These are phyloP conservation scores for Agapornis roseicollis DNA, from an alignment of 2,113 vertebrate species.

Conservation along the genomic window DNA sequence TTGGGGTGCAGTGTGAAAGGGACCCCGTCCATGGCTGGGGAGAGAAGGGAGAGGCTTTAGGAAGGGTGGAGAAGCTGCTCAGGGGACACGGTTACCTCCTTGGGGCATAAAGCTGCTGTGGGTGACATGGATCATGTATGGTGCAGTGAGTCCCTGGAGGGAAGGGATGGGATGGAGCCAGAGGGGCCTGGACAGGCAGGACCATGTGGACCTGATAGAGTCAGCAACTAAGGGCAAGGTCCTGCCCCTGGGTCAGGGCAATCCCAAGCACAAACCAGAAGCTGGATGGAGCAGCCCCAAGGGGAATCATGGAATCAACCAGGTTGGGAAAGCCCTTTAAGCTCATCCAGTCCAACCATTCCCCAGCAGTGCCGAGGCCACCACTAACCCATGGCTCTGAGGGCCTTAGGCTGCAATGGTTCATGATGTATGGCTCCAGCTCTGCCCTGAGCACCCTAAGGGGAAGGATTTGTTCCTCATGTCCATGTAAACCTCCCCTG, in stretches of 20 bases:
- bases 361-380: too few species aligned
- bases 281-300: not conserved
- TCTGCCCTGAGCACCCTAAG: not conserved
- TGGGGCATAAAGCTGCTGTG: not conserved
- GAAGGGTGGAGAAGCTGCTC: not conserved
- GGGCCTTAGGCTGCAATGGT: too few species aligned
- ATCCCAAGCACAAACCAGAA: not conserved
- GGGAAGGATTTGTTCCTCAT: not conserved
- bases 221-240: not conserved
- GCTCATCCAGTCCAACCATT: not conserved
- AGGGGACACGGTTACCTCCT: not conserved
- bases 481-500: not conserved
- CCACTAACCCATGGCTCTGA: not conserved
- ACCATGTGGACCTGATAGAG: not conserved
- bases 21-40: slow-evolving; percentile 85
- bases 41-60: not conserved
- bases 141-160: not conserved
- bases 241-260: not conserved
- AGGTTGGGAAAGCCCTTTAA: not conserved
- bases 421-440: not conserved
- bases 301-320: not conserved
- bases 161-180: not conserved
- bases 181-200: not conserved
- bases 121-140: not conserved
- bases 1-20: slow-evolving; percentile 86